phyloP scores from a whole-genome alignment of 2,888 invertebrate genomes.

The Sycophila texana region DNA sequence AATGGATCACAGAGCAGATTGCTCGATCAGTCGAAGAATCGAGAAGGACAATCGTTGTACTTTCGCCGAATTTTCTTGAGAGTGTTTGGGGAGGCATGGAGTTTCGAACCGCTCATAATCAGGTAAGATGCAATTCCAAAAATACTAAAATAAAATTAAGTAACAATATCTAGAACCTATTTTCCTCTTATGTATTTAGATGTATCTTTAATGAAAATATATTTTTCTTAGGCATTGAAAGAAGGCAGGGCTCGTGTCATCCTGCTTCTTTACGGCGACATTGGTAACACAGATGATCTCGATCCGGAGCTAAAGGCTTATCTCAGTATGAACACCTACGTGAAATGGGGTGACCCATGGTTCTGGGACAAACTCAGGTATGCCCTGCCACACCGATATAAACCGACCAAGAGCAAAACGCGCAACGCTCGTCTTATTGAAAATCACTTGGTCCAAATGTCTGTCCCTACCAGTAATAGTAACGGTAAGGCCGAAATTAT shows the following conservation, averaged over 20 bases:
- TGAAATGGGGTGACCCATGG: conserved; percentile 88
- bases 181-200: too few relatives aligned
- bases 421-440: conserved; percentile 38
- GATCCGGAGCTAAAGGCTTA: conserved; percentile 85
- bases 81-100: conserved; percentile 87
- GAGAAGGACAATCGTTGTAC: conserved; percentile 82
- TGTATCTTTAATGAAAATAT: too few relatives aligned
- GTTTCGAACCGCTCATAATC: conserved; percentile 83
- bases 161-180: too few relatives aligned
- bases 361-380: conserved; percentile 87
- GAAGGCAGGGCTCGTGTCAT: conserved; percentile 84
- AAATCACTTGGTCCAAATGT: conserved; percentile 35
- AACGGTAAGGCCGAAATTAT: conserved; percentile 26
- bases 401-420: conserved; percentile 13
- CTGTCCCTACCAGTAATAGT: neutral
- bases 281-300: conserved; percentile 79
- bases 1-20: conserved; percentile 83
- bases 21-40: conserved; percentile 84
- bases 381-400: conserved; percentile 80
- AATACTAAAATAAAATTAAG: too few relatives aligned
- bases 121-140: conserved; percentile 17
- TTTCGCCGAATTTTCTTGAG: conserved; percentile 84
- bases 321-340: conserved; percentile 85
- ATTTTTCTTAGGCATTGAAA: conserved; percentile 78
- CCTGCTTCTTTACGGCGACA: conserved; percentile 84